Evolutionary conservation across 2,888 invertebrate species (phyloP).

Genomic region (Oscheius sp.): DNA sequence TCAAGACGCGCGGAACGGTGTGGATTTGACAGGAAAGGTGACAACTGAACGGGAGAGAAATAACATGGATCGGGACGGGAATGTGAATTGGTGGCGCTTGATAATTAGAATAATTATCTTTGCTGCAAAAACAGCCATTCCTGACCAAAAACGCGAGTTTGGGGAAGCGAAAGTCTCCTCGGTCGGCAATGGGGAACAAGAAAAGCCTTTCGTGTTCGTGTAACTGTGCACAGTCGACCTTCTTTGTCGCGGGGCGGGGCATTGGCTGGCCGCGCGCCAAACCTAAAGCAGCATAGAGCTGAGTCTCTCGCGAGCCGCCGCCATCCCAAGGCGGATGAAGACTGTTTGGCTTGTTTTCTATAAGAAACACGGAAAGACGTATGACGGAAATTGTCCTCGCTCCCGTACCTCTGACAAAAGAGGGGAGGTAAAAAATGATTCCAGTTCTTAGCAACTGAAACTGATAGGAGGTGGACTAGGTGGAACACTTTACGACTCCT

Average conservation of each 20-base stretch:
- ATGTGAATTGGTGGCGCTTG: constrained; percentile 4
- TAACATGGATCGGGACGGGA: background rate
- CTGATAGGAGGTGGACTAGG: background rate
- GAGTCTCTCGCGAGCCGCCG: background rate
- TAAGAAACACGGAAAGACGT: constrained; percentile 2
- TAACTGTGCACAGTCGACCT: constrained; percentile 37
- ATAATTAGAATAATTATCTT: constrained; percentile 7
- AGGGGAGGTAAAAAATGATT: constrained; percentile 16
- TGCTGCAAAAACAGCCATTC: background rate
- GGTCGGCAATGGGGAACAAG: constrained; percentile 22
- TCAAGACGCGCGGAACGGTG: too few relatives aligned
- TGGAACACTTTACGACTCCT: too few relatives aligned
- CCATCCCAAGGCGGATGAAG: background rate
- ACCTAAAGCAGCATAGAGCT: constrained; percentile 25
- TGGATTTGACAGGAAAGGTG: background rate
- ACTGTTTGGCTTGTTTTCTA: constrained; percentile 12
- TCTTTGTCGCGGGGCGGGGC: constrained; percentile 36
- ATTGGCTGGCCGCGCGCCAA: constrained; percentile 28
- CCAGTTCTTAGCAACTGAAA: constrained; percentile 7
- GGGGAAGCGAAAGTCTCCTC: background rate
- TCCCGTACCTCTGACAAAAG: background rate
- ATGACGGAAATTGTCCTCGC: background rate
- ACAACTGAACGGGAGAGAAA: background rate
- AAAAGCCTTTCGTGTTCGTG: constrained; percentile 34
- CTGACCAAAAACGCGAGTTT: background rate